Percentiles rank a stretch among this genome's conserved stretches.
Evolutionary conservation across 2,797 vertebrate genomes (phyloP).

Genomic region (Heliangelus exortis): DNA sequence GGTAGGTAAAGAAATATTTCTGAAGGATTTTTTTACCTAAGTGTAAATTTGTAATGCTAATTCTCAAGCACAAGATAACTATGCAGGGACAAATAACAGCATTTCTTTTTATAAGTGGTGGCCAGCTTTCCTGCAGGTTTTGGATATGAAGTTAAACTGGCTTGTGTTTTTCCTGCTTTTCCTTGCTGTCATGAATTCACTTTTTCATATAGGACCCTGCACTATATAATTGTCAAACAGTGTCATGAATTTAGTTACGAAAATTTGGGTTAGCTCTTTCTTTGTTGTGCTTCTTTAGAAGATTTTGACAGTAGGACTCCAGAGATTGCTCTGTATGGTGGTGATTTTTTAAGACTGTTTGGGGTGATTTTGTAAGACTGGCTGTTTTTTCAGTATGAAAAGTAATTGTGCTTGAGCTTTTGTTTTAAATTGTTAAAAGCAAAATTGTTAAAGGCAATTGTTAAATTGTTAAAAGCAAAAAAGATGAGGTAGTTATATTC

Average conservation of each 20-base stretch:
- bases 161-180: neutral
- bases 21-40: neutral
- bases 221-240: neutral
- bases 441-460: neutral
- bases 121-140: neutral
- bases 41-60: neutral
- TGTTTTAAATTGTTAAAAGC: neutral
- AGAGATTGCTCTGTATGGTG: neutral
- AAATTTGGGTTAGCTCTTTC: neutral
- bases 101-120: neutral
- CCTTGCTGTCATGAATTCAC: neutral
- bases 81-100: neutral
- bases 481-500: neutral
- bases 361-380: neutral
- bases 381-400: neutral
- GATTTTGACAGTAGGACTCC: neutral
- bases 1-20: neutral
- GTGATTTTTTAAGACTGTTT: neutral
- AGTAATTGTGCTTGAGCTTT: neutral
- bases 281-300: neutral
- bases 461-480: neutral
- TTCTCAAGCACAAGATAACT: neutral
- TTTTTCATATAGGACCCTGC: rapidly evolving
- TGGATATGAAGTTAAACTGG: neutral
- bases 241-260: neutral